Conservation (phyloP, 1,140 invertebrate species). For the Bombus balteatus region DNA sequence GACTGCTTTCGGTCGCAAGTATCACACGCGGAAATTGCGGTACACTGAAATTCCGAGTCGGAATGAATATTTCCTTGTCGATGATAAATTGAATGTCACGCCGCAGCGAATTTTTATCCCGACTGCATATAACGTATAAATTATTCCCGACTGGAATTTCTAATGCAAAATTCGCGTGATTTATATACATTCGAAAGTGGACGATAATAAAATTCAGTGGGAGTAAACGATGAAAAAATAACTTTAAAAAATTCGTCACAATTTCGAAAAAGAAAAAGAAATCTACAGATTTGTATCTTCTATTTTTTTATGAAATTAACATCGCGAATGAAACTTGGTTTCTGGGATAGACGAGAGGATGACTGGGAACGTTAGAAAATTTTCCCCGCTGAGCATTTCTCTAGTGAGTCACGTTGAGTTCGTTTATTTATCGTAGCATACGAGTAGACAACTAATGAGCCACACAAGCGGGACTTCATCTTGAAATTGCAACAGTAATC, state of each 20-base stretch:
- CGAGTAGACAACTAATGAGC: slow-evolving; percentile 30
- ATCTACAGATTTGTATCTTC: too few relatives aligned
- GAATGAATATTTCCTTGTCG: slow-evolving; percentile 22
- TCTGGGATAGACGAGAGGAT: background rate
- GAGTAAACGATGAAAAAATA: background rate
- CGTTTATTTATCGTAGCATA: slow-evolving; percentile 18
- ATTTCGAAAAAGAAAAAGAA: background rate
- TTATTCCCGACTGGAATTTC: slow-evolving; percentile 14
- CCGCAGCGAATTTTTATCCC: slow-evolving; percentile 21
- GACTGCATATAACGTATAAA: slow-evolving; percentile 10
- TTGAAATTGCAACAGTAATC: slow-evolving; percentile 38
- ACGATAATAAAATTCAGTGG: too few relatives aligned
- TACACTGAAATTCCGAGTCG: background rate
- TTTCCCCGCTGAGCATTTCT: background rate
- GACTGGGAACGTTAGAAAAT: background rate
- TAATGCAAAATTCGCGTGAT: slow-evolving; percentile 25
- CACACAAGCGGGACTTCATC: slow-evolving; percentile 21
- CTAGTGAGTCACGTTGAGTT: background rate
- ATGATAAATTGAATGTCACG: slow-evolving; percentile 48
- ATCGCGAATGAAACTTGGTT: background rate
- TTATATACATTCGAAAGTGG: slow-evolving; percentile 3
- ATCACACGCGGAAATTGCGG: background rate
- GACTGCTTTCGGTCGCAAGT: background rate
- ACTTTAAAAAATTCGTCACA: background rate
- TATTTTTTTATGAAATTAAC: too few relatives aligned